Conservation (phyloP, 2,888 invertebrate species). For the Hetaerina titia region DNA sequence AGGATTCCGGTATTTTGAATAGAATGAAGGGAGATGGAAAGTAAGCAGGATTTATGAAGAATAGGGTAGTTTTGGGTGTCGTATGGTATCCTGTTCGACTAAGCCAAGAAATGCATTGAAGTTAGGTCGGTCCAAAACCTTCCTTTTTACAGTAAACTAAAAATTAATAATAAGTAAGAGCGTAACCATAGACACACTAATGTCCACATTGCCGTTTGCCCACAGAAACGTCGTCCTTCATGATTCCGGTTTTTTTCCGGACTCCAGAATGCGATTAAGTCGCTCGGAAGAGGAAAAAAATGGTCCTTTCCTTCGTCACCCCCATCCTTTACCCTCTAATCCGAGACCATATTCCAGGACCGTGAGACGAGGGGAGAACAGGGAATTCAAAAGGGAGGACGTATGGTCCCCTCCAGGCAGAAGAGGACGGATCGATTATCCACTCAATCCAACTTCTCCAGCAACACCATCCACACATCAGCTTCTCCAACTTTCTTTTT, state of each 20-base stretch:
- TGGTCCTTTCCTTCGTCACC: background rate
- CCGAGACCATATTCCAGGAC: background rate
- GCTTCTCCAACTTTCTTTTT: background rate
- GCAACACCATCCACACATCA: background rate
- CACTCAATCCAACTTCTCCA: slow-evolving; percentile 9
- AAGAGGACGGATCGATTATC: background rate
- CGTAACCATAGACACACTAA: too few relatives aligned
- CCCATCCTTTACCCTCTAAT: background rate
- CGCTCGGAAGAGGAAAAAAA: background rate
- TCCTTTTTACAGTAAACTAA: too few relatives aligned
- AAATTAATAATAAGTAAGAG: too few relatives aligned
- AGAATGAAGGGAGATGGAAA: too few relatives aligned
- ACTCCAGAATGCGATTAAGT: background rate
- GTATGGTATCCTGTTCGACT: too few relatives aligned
- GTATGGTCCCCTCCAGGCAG: too few relatives aligned
- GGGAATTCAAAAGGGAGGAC: background rate
- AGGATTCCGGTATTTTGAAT: too few relatives aligned
- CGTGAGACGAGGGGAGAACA: background rate
- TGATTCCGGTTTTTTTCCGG: background rate
- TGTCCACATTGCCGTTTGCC: too few relatives aligned
- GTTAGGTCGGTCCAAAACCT: too few relatives aligned
- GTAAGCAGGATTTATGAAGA: too few relatives aligned
- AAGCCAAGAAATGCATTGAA: too few relatives aligned
- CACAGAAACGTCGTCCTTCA: background rate
- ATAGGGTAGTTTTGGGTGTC: too few relatives aligned